Conservation (phyloP, 2,113 vertebrate species). For the Maccullochella peelii region DNA sequence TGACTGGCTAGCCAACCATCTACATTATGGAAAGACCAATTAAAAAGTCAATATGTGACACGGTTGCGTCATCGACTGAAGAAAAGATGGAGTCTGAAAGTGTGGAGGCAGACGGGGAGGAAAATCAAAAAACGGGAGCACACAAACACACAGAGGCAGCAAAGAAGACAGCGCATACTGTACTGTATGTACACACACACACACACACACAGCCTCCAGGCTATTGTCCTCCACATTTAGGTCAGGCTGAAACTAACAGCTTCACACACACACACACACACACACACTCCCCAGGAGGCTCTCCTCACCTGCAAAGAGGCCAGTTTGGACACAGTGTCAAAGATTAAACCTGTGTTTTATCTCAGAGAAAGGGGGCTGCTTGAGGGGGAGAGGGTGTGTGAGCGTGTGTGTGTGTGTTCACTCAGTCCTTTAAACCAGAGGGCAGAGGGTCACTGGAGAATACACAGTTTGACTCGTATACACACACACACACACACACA, state of each 20-base stretch:
- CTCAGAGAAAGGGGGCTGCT: conserved; percentile 65
- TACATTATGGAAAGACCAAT: background rate
- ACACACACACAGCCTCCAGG: conserved; percentile 68
- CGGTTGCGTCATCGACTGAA: conserved; percentile 2
- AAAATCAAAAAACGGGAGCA: conserved; percentile 37
- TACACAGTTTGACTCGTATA: conserved; percentile 53
- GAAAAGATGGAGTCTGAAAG: conserved; percentile 8
- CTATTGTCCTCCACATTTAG: conserved; percentile 82
- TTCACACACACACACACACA: conserved; percentile 58
- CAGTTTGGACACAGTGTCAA: conserved; percentile 87
- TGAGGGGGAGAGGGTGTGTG: conserved; percentile 40
- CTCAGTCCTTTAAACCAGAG: conserved; percentile 72
- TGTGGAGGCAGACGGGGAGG: conserved; percentile 16
- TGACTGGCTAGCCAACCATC: background rate
- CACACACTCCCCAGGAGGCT: conserved; percentile 74
- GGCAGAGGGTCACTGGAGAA: conserved; percentile 78
- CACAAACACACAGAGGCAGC: conserved; percentile 56
- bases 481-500: conserved; percentile 31
- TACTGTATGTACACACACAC: conserved; percentile 42
- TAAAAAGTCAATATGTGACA: conserved; percentile 25
- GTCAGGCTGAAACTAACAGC: conserved; percentile 73
- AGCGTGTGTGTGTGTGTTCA: conserved; percentile 51
- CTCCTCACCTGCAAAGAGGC: conserved; percentile 86
- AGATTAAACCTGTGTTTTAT: conserved; percentile 83
- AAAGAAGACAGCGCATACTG: conserved; percentile 51